Evolutionary conservation across 2,797 vertebrate genomes (phyloP).

Genomic region (Cyprinodon diabolis): DNA sequence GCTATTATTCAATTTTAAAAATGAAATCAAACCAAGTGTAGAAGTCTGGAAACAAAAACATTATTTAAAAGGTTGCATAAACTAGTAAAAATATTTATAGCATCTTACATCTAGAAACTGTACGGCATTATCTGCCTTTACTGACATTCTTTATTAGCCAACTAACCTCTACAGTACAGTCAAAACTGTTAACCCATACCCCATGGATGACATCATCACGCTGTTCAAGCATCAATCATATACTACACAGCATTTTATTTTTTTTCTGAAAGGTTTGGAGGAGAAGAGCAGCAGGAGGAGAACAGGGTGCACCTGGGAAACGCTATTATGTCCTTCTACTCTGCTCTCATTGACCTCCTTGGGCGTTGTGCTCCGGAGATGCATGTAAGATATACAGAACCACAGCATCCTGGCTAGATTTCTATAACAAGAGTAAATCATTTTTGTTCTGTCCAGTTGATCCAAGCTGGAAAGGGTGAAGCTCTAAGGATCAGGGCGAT

Average conservation of each 20-base stretch:
- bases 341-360: slow-evolving; percentile 92
- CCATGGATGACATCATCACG: too few relatives aligned
- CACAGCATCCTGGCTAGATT: background rate
- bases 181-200: too few relatives aligned
- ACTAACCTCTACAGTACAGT: too few relatives aligned
- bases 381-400: slow-evolving; percentile 83
- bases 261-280: slow-evolving; percentile 81
- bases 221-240: too few relatives aligned
- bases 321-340: slow-evolving; percentile 95
- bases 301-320: slow-evolving; percentile 93
- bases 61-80: background rate
- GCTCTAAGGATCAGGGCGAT: slow-evolving; percentile 95
- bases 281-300: slow-evolving; percentile 92
- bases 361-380: slow-evolving; percentile 95
- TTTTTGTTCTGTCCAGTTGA: slow-evolving; percentile 80
- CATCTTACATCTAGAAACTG: too few relatives aligned
- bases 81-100: background rate
- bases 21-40: too few relatives aligned
- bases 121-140: too few relatives aligned
- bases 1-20: too few relatives aligned
- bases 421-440: background rate
- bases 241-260: background rate
- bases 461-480: slow-evolving; percentile 94
- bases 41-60: background rate
- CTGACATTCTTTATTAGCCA: too few relatives aligned